These are phyloP conservation scores for Holocentrus rufus DNA, from an alignment of 2,797 vertebrate species.

Conservation along the genomic window DNA sequence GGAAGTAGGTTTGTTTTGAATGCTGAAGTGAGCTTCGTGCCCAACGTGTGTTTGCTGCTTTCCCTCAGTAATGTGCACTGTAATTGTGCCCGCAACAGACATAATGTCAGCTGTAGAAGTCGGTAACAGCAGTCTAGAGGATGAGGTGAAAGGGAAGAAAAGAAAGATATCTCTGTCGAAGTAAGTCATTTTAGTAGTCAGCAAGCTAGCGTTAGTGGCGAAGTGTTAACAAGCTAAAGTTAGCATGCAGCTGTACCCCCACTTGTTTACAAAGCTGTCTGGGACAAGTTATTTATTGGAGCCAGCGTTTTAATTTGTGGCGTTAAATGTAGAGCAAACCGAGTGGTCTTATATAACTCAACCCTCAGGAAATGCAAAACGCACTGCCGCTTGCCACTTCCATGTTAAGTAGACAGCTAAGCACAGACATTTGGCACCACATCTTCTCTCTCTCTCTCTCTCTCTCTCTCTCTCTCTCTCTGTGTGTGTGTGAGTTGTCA, in stretches of 20 bases:
- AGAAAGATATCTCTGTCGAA: slow-evolving; percentile 77
- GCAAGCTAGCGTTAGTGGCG: neutral
- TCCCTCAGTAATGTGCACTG: neutral
- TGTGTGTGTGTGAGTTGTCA: too few species aligned
- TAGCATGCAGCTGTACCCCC: neutral
- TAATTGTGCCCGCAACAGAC: neutral
- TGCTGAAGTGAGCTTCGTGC: neutral
- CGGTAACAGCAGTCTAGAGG: slow-evolving; percentile 30
- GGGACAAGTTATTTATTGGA: too few species aligned
- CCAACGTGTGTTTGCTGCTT: neutral
- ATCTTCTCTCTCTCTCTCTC: too few species aligned
- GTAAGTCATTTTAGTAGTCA: slow-evolving; percentile 58
- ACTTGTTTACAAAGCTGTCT: too few species aligned
- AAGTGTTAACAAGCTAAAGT: slow-evolving; percentile 10
- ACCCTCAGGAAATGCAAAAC: too few species aligned
- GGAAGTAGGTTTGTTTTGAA: slow-evolving; percentile 73
- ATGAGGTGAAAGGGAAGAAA: slow-evolving; percentile 65
- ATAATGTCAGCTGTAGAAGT: slow-evolving; percentile 39
- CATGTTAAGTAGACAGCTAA: too few species aligned
- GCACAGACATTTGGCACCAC: too few species aligned
- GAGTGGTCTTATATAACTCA: too few species aligned
- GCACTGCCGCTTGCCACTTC: too few species aligned
- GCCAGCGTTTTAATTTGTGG: too few species aligned
- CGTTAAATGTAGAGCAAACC: too few species aligned
- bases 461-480: too few species aligned